A percentile compares a stretch with the other conserved stretches of the same genome.
Evolutionary conservation across 2,797 vertebrate species (phyloP).

Genomic region (Enteromius argenteus): DNA sequence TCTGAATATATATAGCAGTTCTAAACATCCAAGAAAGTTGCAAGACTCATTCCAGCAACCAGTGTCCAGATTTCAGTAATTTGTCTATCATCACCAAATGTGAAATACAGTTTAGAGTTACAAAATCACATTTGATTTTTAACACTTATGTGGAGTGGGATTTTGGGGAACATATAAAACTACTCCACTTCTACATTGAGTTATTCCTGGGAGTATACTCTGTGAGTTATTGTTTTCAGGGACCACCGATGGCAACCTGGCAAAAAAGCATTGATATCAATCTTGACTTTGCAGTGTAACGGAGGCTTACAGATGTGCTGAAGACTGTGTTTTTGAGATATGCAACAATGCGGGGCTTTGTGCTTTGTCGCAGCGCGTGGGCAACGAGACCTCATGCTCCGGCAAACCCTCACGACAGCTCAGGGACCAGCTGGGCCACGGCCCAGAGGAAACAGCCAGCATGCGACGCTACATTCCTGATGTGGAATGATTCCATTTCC

Average conservation of each 20-base stretch:
- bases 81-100: background rate
- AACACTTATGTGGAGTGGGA: background rate
- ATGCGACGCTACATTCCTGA: conserved; percentile 71
- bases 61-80: background rate
- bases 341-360: conserved; percentile 48
- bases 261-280: background rate
- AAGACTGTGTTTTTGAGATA: conserved; percentile 23
- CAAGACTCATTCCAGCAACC: background rate
- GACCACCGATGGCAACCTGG: background rate
- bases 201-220: background rate
- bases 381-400: conserved; percentile 30
- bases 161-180: background rate
- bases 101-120: background rate
- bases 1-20: background rate
- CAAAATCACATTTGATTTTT: background rate
- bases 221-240: background rate
- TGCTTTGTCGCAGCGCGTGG: conserved; percentile 37
- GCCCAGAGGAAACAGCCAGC: conserved; percentile 70
- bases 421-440: conserved; percentile 54
- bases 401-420: conserved; percentile 44
- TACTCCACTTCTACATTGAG: background rate
- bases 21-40: background rate
- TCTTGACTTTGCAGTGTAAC: conserved; percentile 9
- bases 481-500: conserved; percentile 80
- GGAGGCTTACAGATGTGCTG: conserved; percentile 38